Evolutionary conservation across 2,113 vertebrate genomes (phyloP).

Genomic region (Pterocles orientalis): DNA sequence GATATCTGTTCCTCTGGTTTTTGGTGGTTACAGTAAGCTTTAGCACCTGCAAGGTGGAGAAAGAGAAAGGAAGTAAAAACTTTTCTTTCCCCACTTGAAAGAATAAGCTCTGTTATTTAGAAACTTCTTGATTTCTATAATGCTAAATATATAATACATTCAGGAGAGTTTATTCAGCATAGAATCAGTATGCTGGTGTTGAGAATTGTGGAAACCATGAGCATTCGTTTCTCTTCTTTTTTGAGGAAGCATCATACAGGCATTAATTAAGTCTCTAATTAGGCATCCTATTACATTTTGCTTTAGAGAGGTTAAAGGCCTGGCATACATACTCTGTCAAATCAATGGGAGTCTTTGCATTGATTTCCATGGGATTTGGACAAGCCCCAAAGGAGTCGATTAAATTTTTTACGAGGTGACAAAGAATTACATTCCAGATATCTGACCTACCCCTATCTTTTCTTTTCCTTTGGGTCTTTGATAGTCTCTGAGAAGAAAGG

Average conservation of each 20-base stretch:
- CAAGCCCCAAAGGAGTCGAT: not conserved
- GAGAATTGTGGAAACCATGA: not conserved
- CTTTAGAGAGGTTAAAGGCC: not conserved
- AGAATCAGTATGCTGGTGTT: not conserved
- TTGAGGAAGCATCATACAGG: not conserved
- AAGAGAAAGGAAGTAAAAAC: not conserved
- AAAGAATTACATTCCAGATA: not conserved
- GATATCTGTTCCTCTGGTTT: not conserved
- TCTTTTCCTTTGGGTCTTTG: not conserved
- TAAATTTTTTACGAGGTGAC: not conserved
- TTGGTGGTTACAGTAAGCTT: not conserved
- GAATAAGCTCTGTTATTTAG: not conserved
- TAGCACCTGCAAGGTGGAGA: not conserved
- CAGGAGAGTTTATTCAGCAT: not conserved
- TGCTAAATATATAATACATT: not conserved
- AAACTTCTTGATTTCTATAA: not conserved
- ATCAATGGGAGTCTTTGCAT: not conserved
- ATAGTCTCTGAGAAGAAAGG: not conserved
- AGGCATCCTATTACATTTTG: conserved; percentile 13
- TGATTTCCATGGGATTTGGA: not conserved
- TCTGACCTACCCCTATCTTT: not conserved
- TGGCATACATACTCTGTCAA: not conserved
- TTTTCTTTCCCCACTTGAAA: not conserved
- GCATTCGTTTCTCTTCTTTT: not conserved
- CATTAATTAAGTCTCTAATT: conserved; percentile 38